Percentiles rank a stretch among this genome's conserved stretches.
phyloP scores from a whole-genome alignment of 1,140 invertebrate genomes.

The Anoplolepis gracilipes region DNA sequence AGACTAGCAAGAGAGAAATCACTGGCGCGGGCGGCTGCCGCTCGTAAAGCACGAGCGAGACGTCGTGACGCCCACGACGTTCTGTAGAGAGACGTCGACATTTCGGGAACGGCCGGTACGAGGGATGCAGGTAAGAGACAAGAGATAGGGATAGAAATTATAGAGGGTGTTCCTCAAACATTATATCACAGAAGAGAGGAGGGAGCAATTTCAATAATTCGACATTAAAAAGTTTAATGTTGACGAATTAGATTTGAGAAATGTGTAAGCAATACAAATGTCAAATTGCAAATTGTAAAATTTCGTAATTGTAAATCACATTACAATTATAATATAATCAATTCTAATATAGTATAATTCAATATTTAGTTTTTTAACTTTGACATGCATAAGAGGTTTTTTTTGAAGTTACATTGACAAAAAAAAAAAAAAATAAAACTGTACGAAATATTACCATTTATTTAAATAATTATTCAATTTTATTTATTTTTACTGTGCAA shows the following conservation, averaged over 20 bases:
- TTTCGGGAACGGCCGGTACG: constrained; percentile 1
- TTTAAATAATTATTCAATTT: too few relatives aligned
- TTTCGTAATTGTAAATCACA: neutral
- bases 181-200: neutral
- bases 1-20: constrained; percentile 67
- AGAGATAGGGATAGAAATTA: constrained; percentile 33
- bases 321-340: too few relatives aligned
- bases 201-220: neutral
- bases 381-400: too few relatives aligned
- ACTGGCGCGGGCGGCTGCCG: constrained; percentile 62
- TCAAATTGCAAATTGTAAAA: neutral
- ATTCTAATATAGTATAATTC: neutral
- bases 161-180: constrained; percentile 17
- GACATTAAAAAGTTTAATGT: neutral
- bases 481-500: too few relatives aligned
- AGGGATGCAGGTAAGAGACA: constrained; percentile 24
- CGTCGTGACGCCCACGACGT: neutral
- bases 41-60: constrained; percentile 61
- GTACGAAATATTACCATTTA: neutral
- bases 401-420: neutral
- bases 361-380: neutral
- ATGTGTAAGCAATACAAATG: neutral
- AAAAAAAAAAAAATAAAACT: neutral
- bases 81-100: neutral
- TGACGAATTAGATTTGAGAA: neutral